Percentiles rank a stretch among this genome's conserved stretches.
These are phyloP conservation scores for Orius insidiosus DNA, from an alignment of 1,140 invertebrate genomes.

Conservation along the genomic window DNA sequence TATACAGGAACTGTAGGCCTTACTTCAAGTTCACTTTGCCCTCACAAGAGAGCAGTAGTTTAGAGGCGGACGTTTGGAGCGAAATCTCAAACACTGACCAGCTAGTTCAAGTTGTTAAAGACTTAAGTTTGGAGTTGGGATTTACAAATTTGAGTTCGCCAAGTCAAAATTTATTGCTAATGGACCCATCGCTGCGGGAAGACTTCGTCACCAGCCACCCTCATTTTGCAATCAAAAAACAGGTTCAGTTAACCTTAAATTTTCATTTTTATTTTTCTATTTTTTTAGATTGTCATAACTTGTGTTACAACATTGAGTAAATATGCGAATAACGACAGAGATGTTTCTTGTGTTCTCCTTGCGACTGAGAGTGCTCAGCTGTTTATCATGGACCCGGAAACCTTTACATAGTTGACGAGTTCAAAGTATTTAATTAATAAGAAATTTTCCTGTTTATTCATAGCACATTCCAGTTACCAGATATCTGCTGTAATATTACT, in stretches of 20 bases:
- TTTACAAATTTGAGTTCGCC: slow-evolving; percentile 27
- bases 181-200: slow-evolving; percentile 35
- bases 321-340: slow-evolving; percentile 50
- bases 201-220: slow-evolving; percentile 39
- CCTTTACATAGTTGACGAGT: slow-evolving; percentile 46
- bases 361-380: slow-evolving; percentile 74
- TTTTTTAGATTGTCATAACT: slow-evolving; percentile 48
- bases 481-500: slow-evolving; percentile 52
- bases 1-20: slow-evolving; percentile 86
- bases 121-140: slow-evolving; percentile 26
- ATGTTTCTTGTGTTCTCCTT: slow-evolving; percentile 65
- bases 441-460: too few species aligned
- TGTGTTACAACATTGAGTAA: slow-evolving; percentile 60
- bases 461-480: slow-evolving; percentile 25
- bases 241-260: slow-evolving; percentile 22
- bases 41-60: slow-evolving; percentile 37
- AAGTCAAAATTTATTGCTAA: slow-evolving; percentile 41
- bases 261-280: not conserved
- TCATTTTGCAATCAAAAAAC: slow-evolving; percentile 37
- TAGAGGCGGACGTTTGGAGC: slow-evolving; percentile 64
- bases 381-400: slow-evolving; percentile 72
- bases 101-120: slow-evolving; percentile 30
- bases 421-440: too few species aligned
- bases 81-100: slow-evolving; percentile 25
- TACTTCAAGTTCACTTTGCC: slow-evolving; percentile 90